A percentile compares a stretch with the other conserved stretches of the same genome.
phyloP scores from a whole-genome alignment of 2,797 vertebrate species.

The Mallotus villosus region DNA sequence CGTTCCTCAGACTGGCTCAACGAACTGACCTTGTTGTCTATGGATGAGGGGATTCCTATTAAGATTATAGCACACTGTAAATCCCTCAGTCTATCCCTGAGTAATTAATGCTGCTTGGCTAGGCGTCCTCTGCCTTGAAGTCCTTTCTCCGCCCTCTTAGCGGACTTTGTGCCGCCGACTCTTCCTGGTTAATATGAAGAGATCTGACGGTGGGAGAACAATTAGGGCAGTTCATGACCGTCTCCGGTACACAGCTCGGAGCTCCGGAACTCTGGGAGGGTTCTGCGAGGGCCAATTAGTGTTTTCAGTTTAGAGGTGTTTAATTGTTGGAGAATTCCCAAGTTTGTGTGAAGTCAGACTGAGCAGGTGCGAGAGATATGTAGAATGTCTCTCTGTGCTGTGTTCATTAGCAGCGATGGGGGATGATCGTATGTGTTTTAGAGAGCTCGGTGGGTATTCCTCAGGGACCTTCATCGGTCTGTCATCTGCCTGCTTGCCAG shows the following conservation, averaged over 20 bases:
- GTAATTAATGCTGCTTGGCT: neutral
- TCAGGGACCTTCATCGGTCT: constrained; percentile 29
- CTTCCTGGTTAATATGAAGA: constrained; percentile 40
- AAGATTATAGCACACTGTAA: constrained; percentile 30
- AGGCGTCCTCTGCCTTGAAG: neutral
- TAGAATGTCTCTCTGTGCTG: neutral
- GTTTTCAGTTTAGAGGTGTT: constrained; percentile 38
- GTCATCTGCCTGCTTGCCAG: constrained; percentile 30
- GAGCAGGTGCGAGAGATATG: constrained; percentile 37
- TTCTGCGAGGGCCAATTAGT: constrained; percentile 53
- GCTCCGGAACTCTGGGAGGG: constrained; percentile 34
- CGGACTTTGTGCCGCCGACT: constrained; percentile 27
- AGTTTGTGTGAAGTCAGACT: neutral
- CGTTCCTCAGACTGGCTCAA: neutral
- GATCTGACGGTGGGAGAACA: constrained; percentile 52
- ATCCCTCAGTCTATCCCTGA: constrained; percentile 35
- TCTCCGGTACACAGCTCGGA: constrained; percentile 36
- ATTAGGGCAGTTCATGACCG: constrained; percentile 31
- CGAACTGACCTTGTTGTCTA: neutral
- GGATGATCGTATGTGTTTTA: neutral
- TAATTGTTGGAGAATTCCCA: constrained; percentile 38
- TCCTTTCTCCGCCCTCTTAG: constrained; percentile 25
- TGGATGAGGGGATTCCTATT: constrained; percentile 34
- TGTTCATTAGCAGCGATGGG: neutral
- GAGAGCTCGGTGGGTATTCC: constrained; percentile 37